Evolutionary conservation across 2,113 vertebrate genomes (phyloP), one percentile per base, ranked within the genome.

Genomic region (Syrrhaptes paradoxus): DNA sequence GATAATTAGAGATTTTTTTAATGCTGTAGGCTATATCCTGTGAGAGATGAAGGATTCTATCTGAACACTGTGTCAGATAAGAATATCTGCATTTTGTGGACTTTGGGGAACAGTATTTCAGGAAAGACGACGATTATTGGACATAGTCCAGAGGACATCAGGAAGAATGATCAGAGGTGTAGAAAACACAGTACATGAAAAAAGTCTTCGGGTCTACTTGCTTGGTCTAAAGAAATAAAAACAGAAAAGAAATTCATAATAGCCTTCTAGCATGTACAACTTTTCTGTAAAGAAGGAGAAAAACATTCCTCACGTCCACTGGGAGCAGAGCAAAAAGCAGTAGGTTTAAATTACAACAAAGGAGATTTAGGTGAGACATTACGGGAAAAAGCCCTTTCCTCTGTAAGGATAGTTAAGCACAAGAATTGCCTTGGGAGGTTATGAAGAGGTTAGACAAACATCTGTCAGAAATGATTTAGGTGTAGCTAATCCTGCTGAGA

Each of bases 391-490:
- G 62, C 70, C 80, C 84, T 96, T 97, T 96, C 89, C 84, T 94
- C 76, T 92, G 48, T 96, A 96, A 96, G 95, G 95, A 81, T 92
- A 97, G 95, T 96, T 97, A 95, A 97, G 89, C 96, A 87, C 91
- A 95, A 91, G 95, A 95, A 96, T 96, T 96, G 92, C 96, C 96
- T 72, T 26, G 91, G 80, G 95, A 97, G 95, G 96, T 97, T 96
- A 97, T 95, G 94, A 97, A 95, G 94, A 95, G 96, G 95, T 97
- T 97, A 97, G 96, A 96, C 95, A 96, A 96, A 97, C 95, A 95
- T 92, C 92, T 95, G 96, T 97, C 96, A 97, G 86, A 95, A 97
- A 95, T 97, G 84, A 97, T 96, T 96, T 95, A 97, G 95, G 57
- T 96, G 36, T 84, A 91, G 83, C 80, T 96, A 94, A 95, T 94